phyloP scores from a whole-genome alignment of 2,888 invertebrate genomes.

The Microdon myrmicae region DNA sequence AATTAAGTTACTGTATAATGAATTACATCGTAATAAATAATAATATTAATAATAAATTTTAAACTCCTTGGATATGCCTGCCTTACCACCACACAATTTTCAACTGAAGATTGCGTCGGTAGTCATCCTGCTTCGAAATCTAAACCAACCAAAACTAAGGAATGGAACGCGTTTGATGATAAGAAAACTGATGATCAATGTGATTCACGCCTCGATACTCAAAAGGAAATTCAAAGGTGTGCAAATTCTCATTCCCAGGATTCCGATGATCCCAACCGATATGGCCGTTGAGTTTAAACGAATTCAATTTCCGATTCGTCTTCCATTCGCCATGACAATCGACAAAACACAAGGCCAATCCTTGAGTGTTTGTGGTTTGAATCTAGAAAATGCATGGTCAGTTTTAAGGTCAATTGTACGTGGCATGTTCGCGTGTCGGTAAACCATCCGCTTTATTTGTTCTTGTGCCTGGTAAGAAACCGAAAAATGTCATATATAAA shows the following conservation, averaged over 20 bases:
- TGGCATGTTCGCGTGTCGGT: too few relatives aligned
- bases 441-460: too few relatives aligned
- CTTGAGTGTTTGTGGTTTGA: conserved; percentile 8
- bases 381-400: too few relatives aligned
- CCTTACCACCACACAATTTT: conserved; percentile 6
- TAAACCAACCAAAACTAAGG: conserved; percentile 8
- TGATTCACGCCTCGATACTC: conserved; percentile 12
- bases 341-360: too few relatives aligned
- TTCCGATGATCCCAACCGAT: conserved; percentile 57
- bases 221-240: conserved; percentile 15
- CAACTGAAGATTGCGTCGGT: conserved; percentile 11
- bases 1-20: too few relatives aligned
- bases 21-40: too few relatives aligned
- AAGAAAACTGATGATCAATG: conserved; percentile 6
- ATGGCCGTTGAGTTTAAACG: conserved; percentile 56
- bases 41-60: too few relatives aligned
- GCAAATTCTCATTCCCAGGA: conserved; percentile 54
- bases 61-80: conserved; percentile 6
- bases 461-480: too few relatives aligned
- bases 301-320: conserved; percentile 56
- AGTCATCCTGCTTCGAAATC: conserved; percentile 8
- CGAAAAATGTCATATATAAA: too few relatives aligned
- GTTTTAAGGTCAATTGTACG: too few relatives aligned
- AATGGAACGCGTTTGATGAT: conserved; percentile 1
- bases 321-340: neutral